phyloP scores from a whole-genome alignment of 2,113 vertebrate species.

The Dasyurus viverrinus region DNA sequence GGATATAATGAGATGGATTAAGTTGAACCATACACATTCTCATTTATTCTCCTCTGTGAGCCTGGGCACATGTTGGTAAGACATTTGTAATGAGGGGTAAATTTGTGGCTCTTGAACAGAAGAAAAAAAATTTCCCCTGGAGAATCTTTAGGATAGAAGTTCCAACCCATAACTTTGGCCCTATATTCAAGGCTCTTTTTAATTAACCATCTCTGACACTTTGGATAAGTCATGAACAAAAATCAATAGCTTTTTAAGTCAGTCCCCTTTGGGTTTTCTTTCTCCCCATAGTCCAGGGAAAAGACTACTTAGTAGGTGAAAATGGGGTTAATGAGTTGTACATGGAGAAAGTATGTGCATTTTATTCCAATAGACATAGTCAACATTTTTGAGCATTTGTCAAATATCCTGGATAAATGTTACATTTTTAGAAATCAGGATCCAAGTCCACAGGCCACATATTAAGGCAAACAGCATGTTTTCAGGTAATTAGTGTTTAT shows the following conservation, averaged over 20 bases:
- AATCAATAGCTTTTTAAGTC: not conserved
- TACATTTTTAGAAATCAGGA: conserved; percentile 48
- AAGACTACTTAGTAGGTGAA: not conserved
- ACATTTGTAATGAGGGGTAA: not conserved
- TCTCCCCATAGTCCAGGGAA: not conserved
- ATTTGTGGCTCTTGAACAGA: not conserved
- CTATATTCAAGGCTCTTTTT: not conserved
- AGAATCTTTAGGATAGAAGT: not conserved
- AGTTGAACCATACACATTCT: not conserved
- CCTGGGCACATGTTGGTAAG: not conserved
- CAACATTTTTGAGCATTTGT: conserved; percentile 36
- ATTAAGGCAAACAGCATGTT: conserved; percentile 68
- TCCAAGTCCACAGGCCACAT: conserved; percentile 4
- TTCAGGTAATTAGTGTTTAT: conserved; percentile 73
- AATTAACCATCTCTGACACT: not conserved
- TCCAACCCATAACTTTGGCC: not conserved
- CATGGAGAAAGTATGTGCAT: not conserved
- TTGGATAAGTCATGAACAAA: not conserved
- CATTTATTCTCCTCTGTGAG: not conserved
- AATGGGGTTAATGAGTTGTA: conserved; percentile 59
- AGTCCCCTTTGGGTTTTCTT: not conserved
- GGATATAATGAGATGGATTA: not conserved
- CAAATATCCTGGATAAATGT: not conserved
- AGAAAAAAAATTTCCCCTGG: not conserved
- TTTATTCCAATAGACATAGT: conserved; percentile 43